Conservation (phyloP, 1,140 invertebrate genomes). For the Lycorma delicatula region DNA sequence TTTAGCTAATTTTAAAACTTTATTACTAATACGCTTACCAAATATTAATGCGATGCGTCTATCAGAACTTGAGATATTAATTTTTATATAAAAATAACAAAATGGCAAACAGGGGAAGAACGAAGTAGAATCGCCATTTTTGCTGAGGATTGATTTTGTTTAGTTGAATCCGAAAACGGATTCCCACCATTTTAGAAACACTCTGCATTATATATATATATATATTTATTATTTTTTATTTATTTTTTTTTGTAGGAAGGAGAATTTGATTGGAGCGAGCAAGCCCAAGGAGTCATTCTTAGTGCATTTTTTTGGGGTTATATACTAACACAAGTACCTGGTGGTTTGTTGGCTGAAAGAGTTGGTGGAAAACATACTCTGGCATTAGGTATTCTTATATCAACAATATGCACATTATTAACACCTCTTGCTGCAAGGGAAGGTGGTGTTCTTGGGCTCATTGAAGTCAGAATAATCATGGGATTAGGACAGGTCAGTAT, state of each 20-base stretch:
- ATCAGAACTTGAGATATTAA: no score
- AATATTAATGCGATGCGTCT: no score
- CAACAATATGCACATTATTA: slow-evolving; percentile 39
- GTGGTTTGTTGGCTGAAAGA: slow-evolving; percentile 45
- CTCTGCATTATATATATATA: not conserved
- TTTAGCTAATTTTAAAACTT: no score
- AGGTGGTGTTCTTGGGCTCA: slow-evolving; percentile 42
- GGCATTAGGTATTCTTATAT: slow-evolving; percentile 39
- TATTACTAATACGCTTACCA: no score
- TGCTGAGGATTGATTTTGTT: no score
- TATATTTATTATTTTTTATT: not conserved
- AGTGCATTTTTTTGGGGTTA: slow-evolving; percentile 51
- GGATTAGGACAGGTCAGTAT: slow-evolving; percentile 47
- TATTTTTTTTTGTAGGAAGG: not conserved
- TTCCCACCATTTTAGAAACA: no score
- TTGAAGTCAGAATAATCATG: slow-evolving; percentile 53
- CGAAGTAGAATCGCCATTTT: no score
- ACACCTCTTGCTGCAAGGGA: slow-evolving; percentile 34
- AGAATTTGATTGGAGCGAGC: slow-evolving; percentile 49
- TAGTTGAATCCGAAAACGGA: no score
- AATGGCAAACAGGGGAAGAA: no score
- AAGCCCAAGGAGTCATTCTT: slow-evolving; percentile 47
- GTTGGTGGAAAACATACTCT: slow-evolving; percentile 44
- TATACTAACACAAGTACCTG: slow-evolving; percentile 49
- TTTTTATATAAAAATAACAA: no score